Base-by-base conservation (phyloP, 2,888 invertebrate species). In the Slavum lentiscoides region DNA sequence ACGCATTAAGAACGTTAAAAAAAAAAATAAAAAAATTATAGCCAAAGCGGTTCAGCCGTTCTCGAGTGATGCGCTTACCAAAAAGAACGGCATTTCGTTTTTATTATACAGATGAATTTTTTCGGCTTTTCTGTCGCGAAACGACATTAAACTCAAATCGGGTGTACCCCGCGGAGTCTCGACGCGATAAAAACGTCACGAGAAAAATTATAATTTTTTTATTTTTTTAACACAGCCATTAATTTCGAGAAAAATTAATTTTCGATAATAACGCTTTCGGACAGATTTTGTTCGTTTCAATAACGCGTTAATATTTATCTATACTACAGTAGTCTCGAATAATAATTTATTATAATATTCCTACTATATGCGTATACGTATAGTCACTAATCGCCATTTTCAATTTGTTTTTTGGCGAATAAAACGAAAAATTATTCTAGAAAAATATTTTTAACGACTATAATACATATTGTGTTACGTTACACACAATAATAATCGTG, bases 191-290 rank as follows among this genome's bases (percentile, higher is more conserved):
- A 17, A 37, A 6, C 30, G 19, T 15, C n/a, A 39, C 37, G 66
- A 43, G 11, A 55, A 21, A 58, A 66, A 66, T n/a, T 53, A 66
- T 55, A 11, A 21, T 21, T 74, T 64, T 74, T 74, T 74, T 30
- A 39, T 74, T 64, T 74, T 74, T 74, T 39, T 66, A 11, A 66
- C 39, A 39, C 43, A 21, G 9, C 43, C 62, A n/a, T 72, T 61
- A 58, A 55, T 37, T 70, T 70, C 37, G 37, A 58, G 30, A 19
- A 21, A 19, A 72, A 72, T 72, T 59, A 39, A 59, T 21, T 39
- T 72, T n/a, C 6, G 19, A 69, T 58, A n/a, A n/a, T n/a, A 58
- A 70, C 30, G 58, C 21, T 17, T 43, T 17, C 15, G 9, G 17
- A 59, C 72, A 17, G 58, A 6, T 6, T 9, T 59, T 59, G n/a